Percentiles rank a stretch among this genome's conserved stretches.
These are phyloP conservation scores for Amyelois transitella DNA, from an alignment of 1,140 invertebrate genomes.

Conservation along the genomic window DNA sequence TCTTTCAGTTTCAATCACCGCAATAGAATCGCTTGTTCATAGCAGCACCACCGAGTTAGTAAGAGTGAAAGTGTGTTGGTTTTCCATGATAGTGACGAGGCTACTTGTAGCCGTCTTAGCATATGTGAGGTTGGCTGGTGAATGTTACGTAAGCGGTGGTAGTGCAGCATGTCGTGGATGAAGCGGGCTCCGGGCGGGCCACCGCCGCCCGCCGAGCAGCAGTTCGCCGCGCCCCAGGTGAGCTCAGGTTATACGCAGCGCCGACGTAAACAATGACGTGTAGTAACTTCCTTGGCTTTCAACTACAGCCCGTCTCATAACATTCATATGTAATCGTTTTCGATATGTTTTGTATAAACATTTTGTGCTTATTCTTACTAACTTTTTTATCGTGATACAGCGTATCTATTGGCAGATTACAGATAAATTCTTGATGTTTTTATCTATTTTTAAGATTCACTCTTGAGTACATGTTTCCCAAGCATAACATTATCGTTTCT, in stretches of 20 bases:
- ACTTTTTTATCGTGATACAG: not conserved
- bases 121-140: constrained; percentile 51
- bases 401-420: not conserved
- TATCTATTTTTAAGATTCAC: not conserved
- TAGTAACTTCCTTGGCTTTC: constrained; percentile 15
- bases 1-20: not conserved
- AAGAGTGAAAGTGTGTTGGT: constrained; percentile 59
- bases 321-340: not conserved
- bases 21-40: not conserved
- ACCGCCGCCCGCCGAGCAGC: constrained; percentile 44
- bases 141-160: constrained; percentile 68
- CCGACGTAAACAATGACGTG: constrained; percentile 66
- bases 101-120: constrained; percentile 48
- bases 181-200: constrained; percentile 51
- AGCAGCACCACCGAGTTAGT: constrained; percentile 6
- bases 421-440: not conserved
- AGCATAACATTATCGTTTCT: not conserved
- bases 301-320: not conserved
- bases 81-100: constrained; percentile 62
- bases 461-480: not conserved
- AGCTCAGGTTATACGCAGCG: constrained; percentile 44
- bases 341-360: not conserved
- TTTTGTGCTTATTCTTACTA: not conserved
- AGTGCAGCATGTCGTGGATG: constrained; percentile 68
- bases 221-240: constrained; percentile 43